A percentile compares a stretch with the other conserved stretches of the same genome.
These are phyloP conservation scores for Gopherus flavomarginatus DNA, from an alignment of 2,113 vertebrate species.

Conservation along the genomic window DNA sequence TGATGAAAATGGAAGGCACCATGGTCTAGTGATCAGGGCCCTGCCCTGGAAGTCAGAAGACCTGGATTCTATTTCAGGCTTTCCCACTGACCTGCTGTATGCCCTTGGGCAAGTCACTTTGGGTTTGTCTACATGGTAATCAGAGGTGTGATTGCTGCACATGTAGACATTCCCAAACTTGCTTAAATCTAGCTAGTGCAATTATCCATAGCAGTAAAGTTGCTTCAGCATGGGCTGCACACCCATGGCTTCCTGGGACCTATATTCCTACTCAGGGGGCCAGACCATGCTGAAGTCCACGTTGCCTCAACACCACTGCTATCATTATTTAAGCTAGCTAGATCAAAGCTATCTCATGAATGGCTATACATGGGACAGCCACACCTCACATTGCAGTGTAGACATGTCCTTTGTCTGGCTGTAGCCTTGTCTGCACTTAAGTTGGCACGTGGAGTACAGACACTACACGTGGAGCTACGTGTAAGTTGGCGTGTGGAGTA, in stretches of 20 bases:
- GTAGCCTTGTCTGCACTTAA: background rate
- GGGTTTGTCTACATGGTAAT: background rate
- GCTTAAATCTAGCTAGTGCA: background rate
- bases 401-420: background rate
- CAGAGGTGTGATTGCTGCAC: background rate
- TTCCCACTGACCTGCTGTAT: background rate
- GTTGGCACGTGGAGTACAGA: background rate
- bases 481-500: background rate
- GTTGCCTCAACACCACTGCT: background rate
- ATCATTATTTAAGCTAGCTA: background rate
- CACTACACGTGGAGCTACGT: background rate
- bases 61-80: constrained; percentile 46
- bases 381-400: background rate
- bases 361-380: background rate
- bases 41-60: constrained; percentile 29
- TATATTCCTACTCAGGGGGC: background rate
- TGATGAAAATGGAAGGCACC: background rate
- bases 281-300: background rate
- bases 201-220: background rate
- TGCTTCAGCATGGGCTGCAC: background rate
- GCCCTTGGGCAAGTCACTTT: background rate
- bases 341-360: background rate
- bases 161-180: background rate
- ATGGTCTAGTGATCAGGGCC: background rate
- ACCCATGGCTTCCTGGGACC: no score